Conservation (phyloP, 2,113 vertebrate species). For the Osmerus eperlanus region DNA sequence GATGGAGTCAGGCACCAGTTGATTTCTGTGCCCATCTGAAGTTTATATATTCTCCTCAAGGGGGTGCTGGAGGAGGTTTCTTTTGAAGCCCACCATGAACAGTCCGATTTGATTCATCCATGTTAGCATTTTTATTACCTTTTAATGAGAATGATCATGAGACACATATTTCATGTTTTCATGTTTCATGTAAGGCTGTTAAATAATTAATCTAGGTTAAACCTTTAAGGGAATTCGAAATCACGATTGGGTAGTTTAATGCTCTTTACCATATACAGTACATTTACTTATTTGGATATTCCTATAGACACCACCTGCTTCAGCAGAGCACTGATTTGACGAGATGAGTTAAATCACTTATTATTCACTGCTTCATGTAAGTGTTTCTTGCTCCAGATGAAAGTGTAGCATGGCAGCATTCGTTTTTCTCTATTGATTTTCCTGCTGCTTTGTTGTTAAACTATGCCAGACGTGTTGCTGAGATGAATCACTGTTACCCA, state of each 20-base stretch:
- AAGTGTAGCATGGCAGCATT: slow-evolving; percentile 47
- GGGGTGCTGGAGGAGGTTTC: slow-evolving; percentile 56
- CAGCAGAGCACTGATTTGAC: no score
- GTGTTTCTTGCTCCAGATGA: slow-evolving; percentile 35
- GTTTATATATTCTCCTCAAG: slow-evolving; percentile 54
- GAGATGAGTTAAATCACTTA: slow-evolving; percentile 6
- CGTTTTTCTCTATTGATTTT: slow-evolving; percentile 89
- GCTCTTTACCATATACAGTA: neutral
- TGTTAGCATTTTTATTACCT: slow-evolving; percentile 29
- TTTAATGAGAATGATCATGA: slow-evolving; percentile 23
- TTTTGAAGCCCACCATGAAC: neutral
- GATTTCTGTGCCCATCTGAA: slow-evolving; percentile 25
- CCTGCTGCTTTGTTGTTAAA: slow-evolving; percentile 83
- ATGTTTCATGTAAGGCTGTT: slow-evolving; percentile 69
- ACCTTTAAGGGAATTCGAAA: slow-evolving; percentile 18
- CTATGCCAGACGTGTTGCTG: slow-evolving; percentile 87
- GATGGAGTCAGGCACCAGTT: no score
- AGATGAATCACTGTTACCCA: slow-evolving; percentile 93
- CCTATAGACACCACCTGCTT: no score
- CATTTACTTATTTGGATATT: no score
- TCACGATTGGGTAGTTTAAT: neutral
- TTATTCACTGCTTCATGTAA: slow-evolving; percentile 30
- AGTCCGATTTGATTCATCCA: slow-evolving; percentile 8
- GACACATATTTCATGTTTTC: slow-evolving; percentile 30
- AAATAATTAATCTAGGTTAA: slow-evolving; percentile 73